phyloP scores from a whole-genome alignment of 2,113 vertebrate genomes.

The Macquaria ambigua region DNA sequence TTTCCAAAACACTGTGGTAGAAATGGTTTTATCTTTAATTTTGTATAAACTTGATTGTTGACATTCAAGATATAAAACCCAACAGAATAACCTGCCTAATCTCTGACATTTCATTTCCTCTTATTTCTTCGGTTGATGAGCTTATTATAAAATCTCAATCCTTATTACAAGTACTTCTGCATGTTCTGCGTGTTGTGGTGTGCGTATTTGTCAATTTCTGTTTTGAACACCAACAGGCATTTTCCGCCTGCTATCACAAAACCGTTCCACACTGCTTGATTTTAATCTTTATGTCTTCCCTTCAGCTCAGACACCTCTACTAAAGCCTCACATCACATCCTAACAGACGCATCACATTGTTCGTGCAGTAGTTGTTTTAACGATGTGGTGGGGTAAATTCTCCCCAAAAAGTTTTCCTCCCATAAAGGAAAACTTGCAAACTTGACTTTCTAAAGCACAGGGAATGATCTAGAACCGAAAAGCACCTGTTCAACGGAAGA shows the following conservation, averaged over 20 bases:
- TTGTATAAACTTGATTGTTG: neutral
- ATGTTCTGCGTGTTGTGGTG: neutral
- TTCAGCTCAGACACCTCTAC: neutral
- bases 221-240: constrained; percentile 22
- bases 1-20: neutral
- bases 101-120: neutral
- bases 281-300: constrained; percentile 5
- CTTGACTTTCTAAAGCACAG: constrained; percentile 30
- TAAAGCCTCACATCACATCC: neutral
- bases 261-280: constrained; percentile 11
- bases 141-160: neutral
- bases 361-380: neutral
- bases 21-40: neutral
- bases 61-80: neutral
- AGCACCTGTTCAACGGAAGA: constrained; percentile 82
- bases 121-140: neutral
- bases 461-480: constrained; percentile 71
- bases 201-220: neutral
- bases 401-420: neutral
- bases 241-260: constrained; percentile 36
- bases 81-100: neutral
- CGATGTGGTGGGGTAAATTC: neutral
- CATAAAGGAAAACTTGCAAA: neutral
- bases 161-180: neutral
- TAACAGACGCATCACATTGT: neutral